A percentile compares a stretch with the other conserved stretches of the same genome.
phyloP scores from a whole-genome alignment of 2,797 vertebrate species.

The Chrosomus eos region DNA sequence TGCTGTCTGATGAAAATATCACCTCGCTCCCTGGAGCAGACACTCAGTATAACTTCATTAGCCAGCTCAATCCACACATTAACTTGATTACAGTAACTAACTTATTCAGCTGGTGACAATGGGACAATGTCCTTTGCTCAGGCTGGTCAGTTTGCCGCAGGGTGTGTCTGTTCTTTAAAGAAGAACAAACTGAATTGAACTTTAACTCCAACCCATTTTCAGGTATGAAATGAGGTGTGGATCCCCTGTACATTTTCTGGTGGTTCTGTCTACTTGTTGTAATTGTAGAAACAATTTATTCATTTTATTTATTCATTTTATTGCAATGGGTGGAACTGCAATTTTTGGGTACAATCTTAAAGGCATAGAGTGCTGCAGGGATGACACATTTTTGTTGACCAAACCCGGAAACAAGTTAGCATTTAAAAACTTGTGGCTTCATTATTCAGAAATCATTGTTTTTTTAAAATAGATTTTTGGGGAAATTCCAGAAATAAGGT shows the following conservation, averaged over 20 bases:
- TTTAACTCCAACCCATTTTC: background rate
- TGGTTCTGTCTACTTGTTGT: too few species aligned
- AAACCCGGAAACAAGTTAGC: background rate
- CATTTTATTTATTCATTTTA: background rate
- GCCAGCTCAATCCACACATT: slow-evolving; percentile 70
- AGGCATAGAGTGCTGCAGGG: background rate
- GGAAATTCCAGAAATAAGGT: too few species aligned
- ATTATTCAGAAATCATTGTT: background rate
- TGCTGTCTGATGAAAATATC: slow-evolving; percentile 43
- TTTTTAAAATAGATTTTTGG: too few species aligned
- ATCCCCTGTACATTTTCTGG: background rate
- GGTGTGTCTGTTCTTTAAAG: slow-evolving; percentile 55
- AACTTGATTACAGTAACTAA: slow-evolving; percentile 75
- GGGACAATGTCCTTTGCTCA: slow-evolving; percentile 62
- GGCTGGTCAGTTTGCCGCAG: slow-evolving; percentile 57
- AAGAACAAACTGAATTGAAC: background rate
- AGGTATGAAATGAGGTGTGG: background rate
- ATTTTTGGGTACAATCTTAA: background rate
- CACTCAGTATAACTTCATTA: slow-evolving; percentile 76
- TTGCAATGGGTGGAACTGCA: background rate
- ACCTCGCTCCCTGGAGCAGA: slow-evolving; percentile 61
- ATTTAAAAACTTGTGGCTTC: background rate
- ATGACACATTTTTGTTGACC: background rate
- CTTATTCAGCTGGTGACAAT: slow-evolving; percentile 61
- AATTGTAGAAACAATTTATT: background rate